Evolutionary conservation across 2,888 invertebrate genomes (phyloP).

Genomic region (Napeogenes sylphis): DNA sequence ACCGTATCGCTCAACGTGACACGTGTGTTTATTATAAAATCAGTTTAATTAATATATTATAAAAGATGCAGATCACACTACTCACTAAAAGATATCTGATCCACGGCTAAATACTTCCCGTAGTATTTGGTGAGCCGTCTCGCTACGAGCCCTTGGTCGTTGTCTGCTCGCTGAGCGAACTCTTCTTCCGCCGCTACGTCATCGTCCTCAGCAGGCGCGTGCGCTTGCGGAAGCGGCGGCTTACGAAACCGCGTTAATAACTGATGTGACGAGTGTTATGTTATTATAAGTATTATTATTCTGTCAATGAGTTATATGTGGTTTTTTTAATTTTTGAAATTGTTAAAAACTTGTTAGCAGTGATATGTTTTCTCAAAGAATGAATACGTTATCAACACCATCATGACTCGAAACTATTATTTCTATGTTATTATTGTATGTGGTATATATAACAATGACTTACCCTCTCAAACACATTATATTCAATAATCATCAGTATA

Average conservation of each 20-base stretch:
- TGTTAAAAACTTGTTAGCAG: too few relatives aligned
- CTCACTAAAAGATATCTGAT: slow-evolving; percentile 81
- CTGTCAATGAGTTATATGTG: too few relatives aligned
- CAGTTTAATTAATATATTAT: too few relatives aligned
- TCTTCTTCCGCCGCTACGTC: slow-evolving; percentile 78
- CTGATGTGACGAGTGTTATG: slow-evolving; percentile 33
- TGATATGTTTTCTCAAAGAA: too few relatives aligned
- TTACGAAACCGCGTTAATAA: slow-evolving; percentile 43
- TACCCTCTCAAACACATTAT: slow-evolving; percentile 72
- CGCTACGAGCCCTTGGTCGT: slow-evolving; percentile 76
- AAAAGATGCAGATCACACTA: slow-evolving; percentile 14
- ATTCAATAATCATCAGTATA: slow-evolving; percentile 82
- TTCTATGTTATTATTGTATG: too few relatives aligned
- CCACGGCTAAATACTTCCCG: slow-evolving; percentile 85
- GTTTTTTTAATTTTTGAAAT: too few relatives aligned
- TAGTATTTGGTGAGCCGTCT: slow-evolving; percentile 86
- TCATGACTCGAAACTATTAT: too few relatives aligned
- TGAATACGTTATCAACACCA: too few relatives aligned
- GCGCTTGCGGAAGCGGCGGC: slow-evolving; percentile 47
- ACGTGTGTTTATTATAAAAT: too few relatives aligned
- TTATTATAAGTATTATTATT: background rate
- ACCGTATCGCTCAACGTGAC: too few relatives aligned
- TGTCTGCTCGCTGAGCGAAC: slow-evolving; percentile 61
- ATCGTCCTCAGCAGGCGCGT: slow-evolving; percentile 58
- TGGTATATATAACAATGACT: slow-evolving; percentile 24